These are phyloP conservation scores for Lasioglossum marginatum DNA, from an alignment of 2,888 invertebrate species.

Conservation along the genomic window DNA sequence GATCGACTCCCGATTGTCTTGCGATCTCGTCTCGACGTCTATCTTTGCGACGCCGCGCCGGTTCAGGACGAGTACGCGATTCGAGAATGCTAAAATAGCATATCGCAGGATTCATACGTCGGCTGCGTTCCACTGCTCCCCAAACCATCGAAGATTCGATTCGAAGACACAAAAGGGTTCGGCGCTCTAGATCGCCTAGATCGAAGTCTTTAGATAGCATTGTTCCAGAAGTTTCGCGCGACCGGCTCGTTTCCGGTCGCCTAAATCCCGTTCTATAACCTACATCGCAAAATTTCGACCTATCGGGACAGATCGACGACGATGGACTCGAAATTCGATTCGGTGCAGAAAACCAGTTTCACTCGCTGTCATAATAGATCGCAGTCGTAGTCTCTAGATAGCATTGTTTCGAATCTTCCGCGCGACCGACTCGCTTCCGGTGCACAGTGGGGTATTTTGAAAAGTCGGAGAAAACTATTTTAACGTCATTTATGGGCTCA, in stretches of 20 bases:
- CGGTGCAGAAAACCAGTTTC: neutral
- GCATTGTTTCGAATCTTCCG: neutral
- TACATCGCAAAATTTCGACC: neutral
- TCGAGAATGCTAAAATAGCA: neutral
- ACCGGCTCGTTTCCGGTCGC: neutral
- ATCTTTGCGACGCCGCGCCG: neutral
- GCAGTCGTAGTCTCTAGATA: neutral
- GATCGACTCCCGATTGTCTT: slow-evolving; percentile 1
- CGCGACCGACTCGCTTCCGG: neutral
- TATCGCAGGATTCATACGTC: neutral
- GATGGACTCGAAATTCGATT: neutral
- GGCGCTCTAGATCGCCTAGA: neutral
- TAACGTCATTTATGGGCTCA: too few species aligned
- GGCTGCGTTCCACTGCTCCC: neutral
- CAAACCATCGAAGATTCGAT: neutral
- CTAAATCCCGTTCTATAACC: neutral
- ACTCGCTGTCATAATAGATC: neutral
- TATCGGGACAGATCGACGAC: neutral
- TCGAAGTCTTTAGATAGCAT: neutral
- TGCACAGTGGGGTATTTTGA: neutral
- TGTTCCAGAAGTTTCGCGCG: neutral
- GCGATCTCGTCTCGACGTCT: neutral
- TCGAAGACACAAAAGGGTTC: neutral
- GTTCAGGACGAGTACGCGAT: neutral
- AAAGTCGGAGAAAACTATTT: too few species aligned